phyloP scores from a whole-genome alignment of 2,888 invertebrate species.

The Eulithis prunata region DNA sequence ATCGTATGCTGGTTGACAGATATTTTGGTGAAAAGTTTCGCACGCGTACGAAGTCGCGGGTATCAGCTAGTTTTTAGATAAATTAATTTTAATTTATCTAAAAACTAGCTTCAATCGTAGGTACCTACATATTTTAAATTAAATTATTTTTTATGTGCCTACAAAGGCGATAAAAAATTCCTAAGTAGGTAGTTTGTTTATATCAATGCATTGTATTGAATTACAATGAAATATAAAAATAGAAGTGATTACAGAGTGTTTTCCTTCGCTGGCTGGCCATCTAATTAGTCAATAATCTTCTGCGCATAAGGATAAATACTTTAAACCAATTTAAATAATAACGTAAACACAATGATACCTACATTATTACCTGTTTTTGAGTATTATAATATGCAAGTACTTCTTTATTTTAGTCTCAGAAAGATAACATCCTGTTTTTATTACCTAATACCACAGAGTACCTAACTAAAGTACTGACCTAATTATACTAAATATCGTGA shows the following conservation, averaged over 20 bases:
- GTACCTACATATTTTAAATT: no score
- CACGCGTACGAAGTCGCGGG: no score
- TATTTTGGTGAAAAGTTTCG: no score
- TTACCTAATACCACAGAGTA: no score
- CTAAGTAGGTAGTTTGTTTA: background rate
- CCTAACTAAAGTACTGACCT: no score
- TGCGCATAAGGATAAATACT: conserved; percentile 41
- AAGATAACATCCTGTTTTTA: background rate
- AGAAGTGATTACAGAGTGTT: conserved; percentile 22
- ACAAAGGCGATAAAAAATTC: no score
- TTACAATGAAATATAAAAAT: conserved; percentile 17
- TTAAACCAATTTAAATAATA: conserved; percentile 28
- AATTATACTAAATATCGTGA: no score
- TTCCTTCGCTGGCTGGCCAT: conserved; percentile 21
- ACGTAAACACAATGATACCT: conserved; percentile 27
- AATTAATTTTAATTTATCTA: no score
- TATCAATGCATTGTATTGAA: conserved; percentile 3
- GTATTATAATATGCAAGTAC: conserved; percentile 17
- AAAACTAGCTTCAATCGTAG: no score
- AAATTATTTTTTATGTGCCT: no score
- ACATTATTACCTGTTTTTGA: conserved; percentile 20
- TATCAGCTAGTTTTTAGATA: no score
- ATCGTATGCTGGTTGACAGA: no score
- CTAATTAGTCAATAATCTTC: conserved; percentile 31
- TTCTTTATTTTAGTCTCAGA: conserved; percentile 15